A percentile compares a stretch with the other conserved stretches of the same genome.
phyloP scores from a whole-genome alignment of 1,140 invertebrate species.

The Liolophura sinensis region DNA sequence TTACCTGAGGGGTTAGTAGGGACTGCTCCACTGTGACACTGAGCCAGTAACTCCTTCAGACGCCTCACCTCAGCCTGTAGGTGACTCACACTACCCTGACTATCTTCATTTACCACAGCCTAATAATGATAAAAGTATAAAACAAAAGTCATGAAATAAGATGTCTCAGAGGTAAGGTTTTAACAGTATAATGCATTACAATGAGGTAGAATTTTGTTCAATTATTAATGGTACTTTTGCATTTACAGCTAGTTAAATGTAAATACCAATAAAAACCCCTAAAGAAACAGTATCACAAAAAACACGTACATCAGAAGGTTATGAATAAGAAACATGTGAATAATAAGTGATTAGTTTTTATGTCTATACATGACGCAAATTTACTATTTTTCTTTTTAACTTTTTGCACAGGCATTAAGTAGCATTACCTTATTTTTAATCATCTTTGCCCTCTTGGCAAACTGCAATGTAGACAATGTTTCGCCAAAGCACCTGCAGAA shows the following conservation, averaged over 20 bases:
- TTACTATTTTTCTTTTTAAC: too few species aligned
- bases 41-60: slow-evolving; percentile 35
- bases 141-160: background rate
- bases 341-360: too few species aligned
- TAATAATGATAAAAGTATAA: slow-evolving; percentile 16
- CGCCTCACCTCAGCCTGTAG: slow-evolving; percentile 47
- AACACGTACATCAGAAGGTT: background rate
- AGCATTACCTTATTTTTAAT: slow-evolving; percentile 54
- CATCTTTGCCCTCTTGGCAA: slow-evolving; percentile 53
- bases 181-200: background rate
- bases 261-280: too few species aligned
- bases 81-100: slow-evolving; percentile 40
- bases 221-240: too few species aligned
- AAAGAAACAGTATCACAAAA: too few species aligned
- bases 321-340: background rate
- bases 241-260: too few species aligned
- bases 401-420: too few species aligned
- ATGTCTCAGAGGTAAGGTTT: background rate
- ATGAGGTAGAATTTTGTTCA: too few species aligned
- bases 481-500: slow-evolving; percentile 52
- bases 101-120: slow-evolving; percentile 55
- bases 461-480: slow-evolving; percentile 52
- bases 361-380: too few species aligned
- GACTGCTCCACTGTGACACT: slow-evolving; percentile 3
- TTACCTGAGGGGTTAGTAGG: background rate